Conservation (phyloP, 2,888 invertebrate species). For the Ophioninae sp. region DNA sequence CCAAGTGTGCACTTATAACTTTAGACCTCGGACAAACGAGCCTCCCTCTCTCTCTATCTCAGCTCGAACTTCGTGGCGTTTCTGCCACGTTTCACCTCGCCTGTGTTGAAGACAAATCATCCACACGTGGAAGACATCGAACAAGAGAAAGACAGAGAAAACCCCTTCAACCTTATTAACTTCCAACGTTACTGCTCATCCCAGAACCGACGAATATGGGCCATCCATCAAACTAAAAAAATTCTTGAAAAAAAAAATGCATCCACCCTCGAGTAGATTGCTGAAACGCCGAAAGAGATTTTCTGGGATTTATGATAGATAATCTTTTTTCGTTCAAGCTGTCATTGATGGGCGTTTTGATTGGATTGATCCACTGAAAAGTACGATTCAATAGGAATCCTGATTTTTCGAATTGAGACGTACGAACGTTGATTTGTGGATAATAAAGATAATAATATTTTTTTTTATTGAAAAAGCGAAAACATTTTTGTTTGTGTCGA, state of each 20-base stretch:
- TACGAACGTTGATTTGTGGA: no score
- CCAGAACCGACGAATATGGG: background rate
- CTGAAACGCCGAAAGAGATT: background rate
- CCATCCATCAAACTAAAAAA: background rate
- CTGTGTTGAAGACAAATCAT: conserved; percentile 2
- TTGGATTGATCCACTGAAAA: no score
- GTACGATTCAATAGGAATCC: no score
- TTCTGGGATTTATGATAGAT: background rate
- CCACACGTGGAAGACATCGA: background rate
- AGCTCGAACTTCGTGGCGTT: conserved; percentile 29
- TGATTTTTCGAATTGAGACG: no score
- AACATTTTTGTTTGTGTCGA: no score
- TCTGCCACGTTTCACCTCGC: background rate
- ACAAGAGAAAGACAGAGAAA: background rate
- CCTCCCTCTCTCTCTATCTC: conserved; percentile 36
- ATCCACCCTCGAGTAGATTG: background rate
- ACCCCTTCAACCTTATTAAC: background rate
- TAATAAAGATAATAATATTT: no score
- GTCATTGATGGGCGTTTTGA: background rate
- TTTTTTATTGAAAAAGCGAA: no score
- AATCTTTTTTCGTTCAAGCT: background rate
- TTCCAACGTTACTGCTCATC: background rate
- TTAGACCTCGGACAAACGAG: conserved; percentile 62
- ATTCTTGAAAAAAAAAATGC: background rate
- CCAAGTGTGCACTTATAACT: conserved; percentile 69